Percentiles rank a stretch among this genome's conserved stretches.
Conservation (phyloP, 1,140 invertebrate species). For the Diplogasteroides magnus region DNA sequence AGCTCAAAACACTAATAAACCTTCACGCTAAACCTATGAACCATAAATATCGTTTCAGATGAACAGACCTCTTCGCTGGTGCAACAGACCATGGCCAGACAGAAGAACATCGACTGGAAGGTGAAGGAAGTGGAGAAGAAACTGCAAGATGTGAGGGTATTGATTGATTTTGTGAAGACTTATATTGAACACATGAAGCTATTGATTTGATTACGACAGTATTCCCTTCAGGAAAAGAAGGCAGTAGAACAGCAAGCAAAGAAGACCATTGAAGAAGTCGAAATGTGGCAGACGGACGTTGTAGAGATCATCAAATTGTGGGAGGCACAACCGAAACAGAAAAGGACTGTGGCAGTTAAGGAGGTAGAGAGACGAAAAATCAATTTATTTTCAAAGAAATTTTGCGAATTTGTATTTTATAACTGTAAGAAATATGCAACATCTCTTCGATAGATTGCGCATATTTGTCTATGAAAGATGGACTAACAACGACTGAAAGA, state of each 20-base stretch:
- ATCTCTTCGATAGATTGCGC: too few relatives aligned
- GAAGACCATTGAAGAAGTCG: conserved; percentile 1
- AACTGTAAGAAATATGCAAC: too few relatives aligned
- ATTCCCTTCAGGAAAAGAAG: neutral
- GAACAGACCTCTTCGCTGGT: neutral
- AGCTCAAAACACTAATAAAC: neutral
- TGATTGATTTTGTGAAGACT: too few relatives aligned
- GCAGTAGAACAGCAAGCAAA: neutral
- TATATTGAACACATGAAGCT: too few relatives aligned
- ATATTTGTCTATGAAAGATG: too few relatives aligned
- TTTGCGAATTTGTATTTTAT: too few relatives aligned
- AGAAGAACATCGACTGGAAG: neutral
- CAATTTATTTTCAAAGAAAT: too few relatives aligned
- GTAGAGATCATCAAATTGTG: neutral
- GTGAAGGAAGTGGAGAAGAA: too few relatives aligned
- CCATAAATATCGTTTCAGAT: neutral
- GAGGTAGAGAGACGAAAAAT: neutral
- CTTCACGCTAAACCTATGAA: too few relatives aligned
- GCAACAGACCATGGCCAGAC: neutral
- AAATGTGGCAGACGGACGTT: conserved; percentile 6
- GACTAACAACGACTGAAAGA: too few relatives aligned
- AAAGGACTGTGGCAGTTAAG: neutral
- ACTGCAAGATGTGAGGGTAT: too few relatives aligned
- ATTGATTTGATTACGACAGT: too few relatives aligned
- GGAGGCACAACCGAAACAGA: neutral